Evolutionary conservation across 37 sponge, comb jelly and placozoan genomes (phyloP).

Genomic region (Beroe ovata): DNA sequence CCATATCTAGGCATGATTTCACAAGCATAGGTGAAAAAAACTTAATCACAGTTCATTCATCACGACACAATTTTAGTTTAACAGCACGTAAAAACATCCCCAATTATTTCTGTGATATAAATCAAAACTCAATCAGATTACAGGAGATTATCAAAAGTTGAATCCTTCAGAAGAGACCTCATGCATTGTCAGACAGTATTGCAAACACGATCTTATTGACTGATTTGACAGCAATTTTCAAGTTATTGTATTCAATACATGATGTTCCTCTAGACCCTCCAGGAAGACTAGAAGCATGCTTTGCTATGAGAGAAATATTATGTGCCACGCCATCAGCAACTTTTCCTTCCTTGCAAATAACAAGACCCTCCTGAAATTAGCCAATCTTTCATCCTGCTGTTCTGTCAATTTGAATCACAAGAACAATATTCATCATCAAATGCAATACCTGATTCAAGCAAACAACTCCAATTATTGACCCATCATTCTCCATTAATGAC

Average conservation of each 20-base stretch:
- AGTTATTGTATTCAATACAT: neutral
- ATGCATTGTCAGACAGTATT: constrained; percentile 13
- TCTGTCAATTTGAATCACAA: too few relatives aligned
- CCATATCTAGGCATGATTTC: too few relatives aligned
- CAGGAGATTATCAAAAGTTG: neutral
- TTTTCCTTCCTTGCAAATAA: constrained; percentile 20
- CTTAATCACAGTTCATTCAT: too few relatives aligned
- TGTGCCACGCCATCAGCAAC: neutral
- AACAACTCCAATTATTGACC: neutral
- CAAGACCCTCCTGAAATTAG: constrained; percentile 35
- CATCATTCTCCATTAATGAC: neutral
- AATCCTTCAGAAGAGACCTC: neutral
- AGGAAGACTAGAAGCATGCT: neutral
- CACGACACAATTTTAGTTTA: too few relatives aligned
- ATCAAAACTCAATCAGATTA: too few relatives aligned
- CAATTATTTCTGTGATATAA: too few relatives aligned
- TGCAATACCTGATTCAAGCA: constrained; percentile 42
- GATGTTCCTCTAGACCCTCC: neutral
- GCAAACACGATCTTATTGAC: constrained; percentile 14
- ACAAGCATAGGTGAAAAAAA: too few relatives aligned
- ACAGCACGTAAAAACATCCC: too few relatives aligned
- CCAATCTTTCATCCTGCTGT: too few relatives aligned
- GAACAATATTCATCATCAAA: too few relatives aligned
- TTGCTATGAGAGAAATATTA: constrained; percentile 23
- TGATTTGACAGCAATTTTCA: constrained; percentile 20